phyloP scores from a whole-genome alignment of 2,888 invertebrate genomes.

The Phrixothrix hirtus region DNA sequence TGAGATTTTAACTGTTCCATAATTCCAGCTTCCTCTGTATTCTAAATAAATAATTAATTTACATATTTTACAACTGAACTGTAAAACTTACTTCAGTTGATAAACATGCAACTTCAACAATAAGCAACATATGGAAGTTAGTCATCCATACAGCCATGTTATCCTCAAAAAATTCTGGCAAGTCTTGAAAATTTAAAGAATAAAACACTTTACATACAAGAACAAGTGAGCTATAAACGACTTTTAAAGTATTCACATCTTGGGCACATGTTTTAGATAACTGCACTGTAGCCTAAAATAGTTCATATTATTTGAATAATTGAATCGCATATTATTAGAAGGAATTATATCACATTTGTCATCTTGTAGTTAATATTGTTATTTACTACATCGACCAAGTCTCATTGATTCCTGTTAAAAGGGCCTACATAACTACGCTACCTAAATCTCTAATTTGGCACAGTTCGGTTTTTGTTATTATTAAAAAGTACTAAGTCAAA shows the following conservation, averaged over 20 bases:
- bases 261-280: constrained; percentile 75
- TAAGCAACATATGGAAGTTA: constrained; percentile 81
- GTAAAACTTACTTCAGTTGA: constrained; percentile 64
- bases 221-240: constrained; percentile 87
- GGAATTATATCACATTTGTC: no score
- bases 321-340: no score
- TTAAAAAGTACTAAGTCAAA: no score
- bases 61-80: no score
- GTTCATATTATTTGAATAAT: no score
- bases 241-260: constrained; percentile 78
- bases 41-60: no score
- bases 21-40: constrained; percentile 84
- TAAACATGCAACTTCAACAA: constrained; percentile 74
- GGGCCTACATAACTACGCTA: no score
- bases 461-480: no score
- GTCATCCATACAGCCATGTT: constrained; percentile 96
- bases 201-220: constrained; percentile 94
- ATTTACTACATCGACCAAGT: no score
- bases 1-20: constrained; percentile 92
- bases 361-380: no score
- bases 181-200: constrained; percentile 95
- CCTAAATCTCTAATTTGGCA: no score
- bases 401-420: no score
- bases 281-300: constrained; percentile 78
- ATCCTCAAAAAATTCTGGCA: constrained; percentile 99